A percentile compares a stretch with the other conserved stretches of the same genome.
Conservation (phyloP, 35 echinoderm and acorn worm genomes). For the Chiridota heheva region DNA sequence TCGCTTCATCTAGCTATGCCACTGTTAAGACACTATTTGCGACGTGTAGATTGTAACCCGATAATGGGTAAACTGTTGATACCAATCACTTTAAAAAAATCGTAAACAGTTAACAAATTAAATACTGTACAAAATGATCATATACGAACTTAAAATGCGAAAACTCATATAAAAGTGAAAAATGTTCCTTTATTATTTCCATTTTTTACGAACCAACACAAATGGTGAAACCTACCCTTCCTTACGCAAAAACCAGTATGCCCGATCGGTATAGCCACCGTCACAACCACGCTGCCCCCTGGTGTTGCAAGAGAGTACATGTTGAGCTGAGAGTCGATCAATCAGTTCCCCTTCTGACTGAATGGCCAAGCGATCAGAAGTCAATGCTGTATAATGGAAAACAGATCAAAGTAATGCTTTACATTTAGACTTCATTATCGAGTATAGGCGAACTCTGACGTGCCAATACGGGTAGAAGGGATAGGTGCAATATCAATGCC, state of each 20-base stretch:
- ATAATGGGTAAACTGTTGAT: background rate
- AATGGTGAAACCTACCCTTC: slow-evolving; percentile 60
- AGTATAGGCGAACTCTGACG: too few species aligned
- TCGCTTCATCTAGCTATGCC: too few species aligned
- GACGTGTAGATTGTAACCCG: too few species aligned
- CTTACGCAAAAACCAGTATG: slow-evolving; percentile 85
- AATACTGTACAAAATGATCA: background rate
- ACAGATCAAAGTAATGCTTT: too few species aligned
- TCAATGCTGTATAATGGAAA: slow-evolving; percentile 52
- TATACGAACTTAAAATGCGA: background rate
- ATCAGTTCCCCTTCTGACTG: slow-evolving; percentile 67
- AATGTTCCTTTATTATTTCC: too few species aligned
- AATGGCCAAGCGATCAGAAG: slow-evolving; percentile 89
- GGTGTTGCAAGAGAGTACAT: slow-evolving; percentile 88
- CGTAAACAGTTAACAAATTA: background rate
- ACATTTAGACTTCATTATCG: too few species aligned
- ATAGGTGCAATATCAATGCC: too few species aligned
- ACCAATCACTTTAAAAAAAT: background rate
- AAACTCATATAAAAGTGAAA: background rate
- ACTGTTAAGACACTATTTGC: too few species aligned
- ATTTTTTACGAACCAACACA: background rate
- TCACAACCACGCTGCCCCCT: slow-evolving; percentile 77
- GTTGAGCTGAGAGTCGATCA: slow-evolving; percentile 71
- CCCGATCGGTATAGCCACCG: slow-evolving; percentile 85
- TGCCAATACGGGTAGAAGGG: too few species aligned